phyloP scores from a whole-genome alignment of 2,797 vertebrate species.

The Salmo trutta region DNA sequence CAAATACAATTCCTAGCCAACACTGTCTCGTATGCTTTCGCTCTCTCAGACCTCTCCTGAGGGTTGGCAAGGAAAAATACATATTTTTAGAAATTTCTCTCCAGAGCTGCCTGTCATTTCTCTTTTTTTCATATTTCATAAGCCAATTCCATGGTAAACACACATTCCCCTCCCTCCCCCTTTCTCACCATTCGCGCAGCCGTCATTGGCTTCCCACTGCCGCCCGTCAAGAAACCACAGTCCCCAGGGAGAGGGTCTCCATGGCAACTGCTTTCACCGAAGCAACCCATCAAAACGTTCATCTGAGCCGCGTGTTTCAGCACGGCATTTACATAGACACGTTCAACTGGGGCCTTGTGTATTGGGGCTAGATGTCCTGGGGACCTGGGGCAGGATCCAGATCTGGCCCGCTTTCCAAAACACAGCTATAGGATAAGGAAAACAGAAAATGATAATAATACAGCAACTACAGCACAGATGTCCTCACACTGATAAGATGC shows the following conservation, averaged over 20 bases:
- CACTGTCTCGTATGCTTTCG: slow-evolving; percentile 45
- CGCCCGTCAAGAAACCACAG: slow-evolving; percentile 67
- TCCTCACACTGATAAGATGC: slow-evolving; percentile 4
- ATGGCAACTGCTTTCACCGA: slow-evolving; percentile 77
- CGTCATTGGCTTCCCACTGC: slow-evolving; percentile 71
- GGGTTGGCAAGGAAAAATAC: slow-evolving; percentile 73
- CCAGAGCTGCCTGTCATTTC: slow-evolving; percentile 69
- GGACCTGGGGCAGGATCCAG: slow-evolving; percentile 25
- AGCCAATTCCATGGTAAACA: slow-evolving; percentile 76
- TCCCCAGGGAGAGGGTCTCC: slow-evolving; percentile 73
- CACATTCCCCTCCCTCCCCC: slow-evolving; percentile 43
- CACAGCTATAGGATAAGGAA: slow-evolving; percentile 20
- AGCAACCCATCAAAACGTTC: slow-evolving; percentile 71
- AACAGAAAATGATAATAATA: background rate
- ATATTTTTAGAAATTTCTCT: slow-evolving; percentile 76
- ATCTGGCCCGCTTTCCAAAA: slow-evolving; percentile 1
- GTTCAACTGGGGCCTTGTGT: slow-evolving; percentile 22
- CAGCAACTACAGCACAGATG: slow-evolving; percentile 2
- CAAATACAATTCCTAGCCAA: slow-evolving; percentile 45
- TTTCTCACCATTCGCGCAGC: slow-evolving; percentile 68
- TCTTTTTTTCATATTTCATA: slow-evolving; percentile 60
- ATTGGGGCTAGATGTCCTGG: slow-evolving; percentile 5
- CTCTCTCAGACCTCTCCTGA: slow-evolving; percentile 68
- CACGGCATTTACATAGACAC: slow-evolving; percentile 42
- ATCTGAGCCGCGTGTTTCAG: slow-evolving; percentile 52